Evolutionary conservation across 37 sponge, comb jelly and placozoan species (phyloP), one percentile per base, ranked within the genome.

Genomic region (Mnemiopsis leidyi): DNA sequence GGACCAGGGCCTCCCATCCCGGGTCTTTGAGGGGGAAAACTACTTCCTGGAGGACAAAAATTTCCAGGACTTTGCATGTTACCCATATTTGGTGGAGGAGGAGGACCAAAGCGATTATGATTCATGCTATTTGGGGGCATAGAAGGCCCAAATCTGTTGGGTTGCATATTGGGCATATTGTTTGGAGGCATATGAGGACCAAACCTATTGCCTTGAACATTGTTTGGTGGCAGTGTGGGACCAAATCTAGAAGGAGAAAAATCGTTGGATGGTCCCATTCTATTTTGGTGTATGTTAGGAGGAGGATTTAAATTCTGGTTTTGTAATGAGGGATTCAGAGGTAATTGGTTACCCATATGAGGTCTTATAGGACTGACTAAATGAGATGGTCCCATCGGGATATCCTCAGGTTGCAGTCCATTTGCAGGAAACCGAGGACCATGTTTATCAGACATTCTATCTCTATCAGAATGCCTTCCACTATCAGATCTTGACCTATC

Each of bases 131-230:
- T 48, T 48, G 61, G 13, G 5, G 79, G 79, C 79, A 77, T 77
- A 34, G 79, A 36, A 31, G 79, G 79, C 1, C 79, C 79, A 31
- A 77, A 77, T 18, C 35, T 28, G 0, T 77, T 1, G 35, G 9
- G 2, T 32, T 16, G 36, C 32, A 28, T 77, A 77, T 77, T 77
- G 5, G 16, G 21, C 73, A 29, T 25, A 23, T 3, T 23, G 7
- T 71, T 71, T 71, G 33, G 33, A 13, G 79, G 79, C 33, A 77
- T 77, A 32, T 33, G 79, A 32, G 79, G 79, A 32, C 79, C 79
- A 77, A 77, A 77, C 33, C 32, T 16, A 32, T 18, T 32, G 33
- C 36, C 32, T 34, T 77, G 79, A 2, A 77, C 33, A 77, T 77
- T 77, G 36, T 13, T 13, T 48, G 9, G 5, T 48, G 61, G 61